These are phyloP conservation scores for Proterorhinus semilunaris DNA, from an alignment of 2,113 vertebrate species.

Conservation along the genomic window DNA sequence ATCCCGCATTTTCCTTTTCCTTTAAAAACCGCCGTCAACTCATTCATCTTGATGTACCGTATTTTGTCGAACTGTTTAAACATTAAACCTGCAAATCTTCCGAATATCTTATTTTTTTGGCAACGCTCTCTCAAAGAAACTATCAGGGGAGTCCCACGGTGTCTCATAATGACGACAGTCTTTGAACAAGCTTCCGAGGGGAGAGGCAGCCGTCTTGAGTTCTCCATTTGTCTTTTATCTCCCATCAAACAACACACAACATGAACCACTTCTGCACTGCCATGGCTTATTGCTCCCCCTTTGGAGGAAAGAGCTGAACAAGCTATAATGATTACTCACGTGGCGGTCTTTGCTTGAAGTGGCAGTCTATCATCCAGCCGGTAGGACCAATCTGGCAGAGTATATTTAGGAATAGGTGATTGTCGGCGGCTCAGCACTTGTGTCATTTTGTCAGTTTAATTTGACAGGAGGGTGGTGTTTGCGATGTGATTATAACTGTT, in stretches of 20 bases:
- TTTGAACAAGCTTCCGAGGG: constrained; percentile 46
- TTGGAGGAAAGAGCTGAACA: constrained; percentile 42
- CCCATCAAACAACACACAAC: constrained; percentile 54
- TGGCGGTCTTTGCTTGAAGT: constrained; percentile 41
- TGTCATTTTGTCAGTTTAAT: constrained; percentile 27
- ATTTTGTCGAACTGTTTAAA: constrained; percentile 18
- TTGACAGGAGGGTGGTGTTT: not conserved
- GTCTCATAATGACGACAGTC: constrained; percentile 27
- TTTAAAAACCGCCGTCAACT: no score
- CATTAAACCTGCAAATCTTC: constrained; percentile 24
- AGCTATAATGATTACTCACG: constrained; percentile 45
- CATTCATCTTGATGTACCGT: constrained; percentile 3
- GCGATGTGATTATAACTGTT: constrained; percentile 1
- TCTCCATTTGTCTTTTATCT: constrained; percentile 47
- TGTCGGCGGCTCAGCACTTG: constrained; percentile 8
- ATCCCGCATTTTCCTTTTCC: no score
- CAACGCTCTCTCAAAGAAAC: constrained; percentile 41
- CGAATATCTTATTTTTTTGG: constrained; percentile 50
- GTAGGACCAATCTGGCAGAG: constrained; percentile 31
- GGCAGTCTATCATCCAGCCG: constrained; percentile 28
- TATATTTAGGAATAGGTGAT: constrained; percentile 40
- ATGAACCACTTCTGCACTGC: constrained; percentile 39
- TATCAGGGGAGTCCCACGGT: constrained; percentile 52
- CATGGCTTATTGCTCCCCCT: constrained; percentile 38
- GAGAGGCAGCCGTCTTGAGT: constrained; percentile 42